Percentiles rank a stretch among this genome's conserved stretches.
These are phyloP conservation scores for Gerris lacustris DNA, from an alignment of 2,888 invertebrate genomes.

Conservation along the genomic window DNA sequence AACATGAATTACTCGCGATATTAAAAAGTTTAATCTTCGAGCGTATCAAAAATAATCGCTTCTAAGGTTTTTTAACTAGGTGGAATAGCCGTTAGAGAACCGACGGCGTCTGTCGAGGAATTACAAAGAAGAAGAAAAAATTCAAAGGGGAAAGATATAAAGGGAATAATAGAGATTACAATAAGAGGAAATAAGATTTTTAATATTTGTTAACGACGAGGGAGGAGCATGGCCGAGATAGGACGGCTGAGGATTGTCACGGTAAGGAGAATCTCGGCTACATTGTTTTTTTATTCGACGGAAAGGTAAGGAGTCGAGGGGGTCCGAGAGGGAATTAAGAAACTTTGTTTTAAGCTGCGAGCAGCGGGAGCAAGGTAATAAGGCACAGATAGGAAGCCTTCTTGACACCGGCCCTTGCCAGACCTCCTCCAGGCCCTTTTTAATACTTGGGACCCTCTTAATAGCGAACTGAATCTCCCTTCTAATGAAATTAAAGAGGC, in stretches of 20 bases:
- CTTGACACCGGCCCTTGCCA: neutral
- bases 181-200: slow-evolving; percentile 3
- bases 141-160: neutral
- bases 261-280: neutral
- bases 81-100: neutral
- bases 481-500: slow-evolving; percentile 3
- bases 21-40: neutral
- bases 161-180: neutral
- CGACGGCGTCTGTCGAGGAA: neutral
- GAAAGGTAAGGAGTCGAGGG: neutral
- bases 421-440: neutral
- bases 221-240: neutral
- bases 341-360: neutral
- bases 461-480: neutral
- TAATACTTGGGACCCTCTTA: neutral
- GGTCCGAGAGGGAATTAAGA: no score
- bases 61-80: neutral
- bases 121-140: neutral
- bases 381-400: neutral
- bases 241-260: neutral
- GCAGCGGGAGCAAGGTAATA: neutral
- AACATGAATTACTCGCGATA: neutral
- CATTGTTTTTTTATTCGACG: neutral
- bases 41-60: no score
- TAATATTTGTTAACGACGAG: slow-evolving; percentile 1